Conservation (phyloP, 2,888 invertebrate species). For the Leistus spinibarbis region DNA sequence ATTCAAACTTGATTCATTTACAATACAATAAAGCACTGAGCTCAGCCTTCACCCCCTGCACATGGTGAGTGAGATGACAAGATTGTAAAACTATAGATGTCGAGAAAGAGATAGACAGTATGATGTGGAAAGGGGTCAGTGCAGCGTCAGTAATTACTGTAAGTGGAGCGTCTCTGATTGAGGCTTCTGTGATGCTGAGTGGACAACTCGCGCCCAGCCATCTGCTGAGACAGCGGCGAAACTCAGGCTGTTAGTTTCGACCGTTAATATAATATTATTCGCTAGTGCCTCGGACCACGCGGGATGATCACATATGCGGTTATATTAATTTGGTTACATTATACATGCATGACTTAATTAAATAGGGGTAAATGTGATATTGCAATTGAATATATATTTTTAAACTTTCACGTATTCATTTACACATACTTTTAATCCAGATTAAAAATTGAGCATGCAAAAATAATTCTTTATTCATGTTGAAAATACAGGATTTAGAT, state of each 20-base stretch:
- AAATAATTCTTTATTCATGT: too few species aligned
- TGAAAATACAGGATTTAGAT: too few species aligned
- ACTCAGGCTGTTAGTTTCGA: neutral
- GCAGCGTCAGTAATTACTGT: slow-evolving; percentile 30
- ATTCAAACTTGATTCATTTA: slow-evolving; percentile 36
- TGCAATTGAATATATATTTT: neutral
- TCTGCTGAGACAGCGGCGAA: slow-evolving; percentile 18
- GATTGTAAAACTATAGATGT: neutral
- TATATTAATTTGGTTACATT: neutral
- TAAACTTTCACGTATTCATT: too few species aligned
- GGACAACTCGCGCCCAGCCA: slow-evolving; percentile 19
- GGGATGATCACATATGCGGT: neutral
- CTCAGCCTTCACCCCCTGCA: neutral
- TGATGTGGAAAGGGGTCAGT: neutral
- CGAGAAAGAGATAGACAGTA: neutral
- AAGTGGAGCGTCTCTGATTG: slow-evolving; percentile 33
- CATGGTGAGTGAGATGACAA: neutral
- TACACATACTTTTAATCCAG: too few species aligned
- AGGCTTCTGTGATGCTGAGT: slow-evolving; percentile 26
- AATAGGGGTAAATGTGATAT: neutral
- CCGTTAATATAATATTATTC: neutral
- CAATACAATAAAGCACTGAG: slow-evolving; percentile 27
- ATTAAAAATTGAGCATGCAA: too few species aligned
- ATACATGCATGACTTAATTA: neutral
- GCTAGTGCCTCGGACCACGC: neutral